Base-by-base conservation (phyloP, 1,140 invertebrate genomes). In the Diorhabda carinulata region DNA sequence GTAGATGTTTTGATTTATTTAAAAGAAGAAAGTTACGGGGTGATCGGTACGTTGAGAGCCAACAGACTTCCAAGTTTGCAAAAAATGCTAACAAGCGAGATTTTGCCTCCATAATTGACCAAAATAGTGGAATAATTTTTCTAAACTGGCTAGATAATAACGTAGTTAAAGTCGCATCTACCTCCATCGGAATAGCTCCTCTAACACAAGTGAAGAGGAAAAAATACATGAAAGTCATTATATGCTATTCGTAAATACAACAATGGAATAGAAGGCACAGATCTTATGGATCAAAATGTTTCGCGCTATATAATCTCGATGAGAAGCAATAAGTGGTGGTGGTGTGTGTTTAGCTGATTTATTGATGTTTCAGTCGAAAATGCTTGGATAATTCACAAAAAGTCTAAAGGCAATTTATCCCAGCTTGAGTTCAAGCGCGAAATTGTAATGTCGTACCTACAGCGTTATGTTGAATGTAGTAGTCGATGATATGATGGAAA, bases 241-340 rank as follows among this genome's bases (percentile, higher is more conserved):
- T 25, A 25, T 25, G 25, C 2, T 52, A 65, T 78, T 62, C 47
- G 69, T 61, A 68, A 74, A 57, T 80, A 79, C 63, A 81, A 79
- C 70, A 74, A 63, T 67, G 70, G 66, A 61, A 80, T 79, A 78
- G 79, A 76, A 5, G 77, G 78, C 4, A 78, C 78, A 10, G 80
- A 82, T 66, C 64, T 74, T 56, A 79, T 80, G 72, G 79, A 81
- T 64, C 73, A 81, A 76, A 80, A 81, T 74, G 71, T 81, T 10
- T 63, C 69, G 8, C 67, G 70, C 10, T 79, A 81, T 71, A 67
- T 79, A 64, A 75, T 82, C 57, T 43, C 40, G 4, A 79, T 82
- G 60, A 58, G 79, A 5, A 63, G 71, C 44, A 80, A 80, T 71
- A 81, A 79, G 70, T 81, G 79, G 80, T 81, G 77, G 70, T 82